A percentile compares a stretch with the other conserved stretches of the same genome.
Evolutionary conservation across 2,113 vertebrate species (phyloP).

Genomic region (Ailuropoda melanoleuca): DNA sequence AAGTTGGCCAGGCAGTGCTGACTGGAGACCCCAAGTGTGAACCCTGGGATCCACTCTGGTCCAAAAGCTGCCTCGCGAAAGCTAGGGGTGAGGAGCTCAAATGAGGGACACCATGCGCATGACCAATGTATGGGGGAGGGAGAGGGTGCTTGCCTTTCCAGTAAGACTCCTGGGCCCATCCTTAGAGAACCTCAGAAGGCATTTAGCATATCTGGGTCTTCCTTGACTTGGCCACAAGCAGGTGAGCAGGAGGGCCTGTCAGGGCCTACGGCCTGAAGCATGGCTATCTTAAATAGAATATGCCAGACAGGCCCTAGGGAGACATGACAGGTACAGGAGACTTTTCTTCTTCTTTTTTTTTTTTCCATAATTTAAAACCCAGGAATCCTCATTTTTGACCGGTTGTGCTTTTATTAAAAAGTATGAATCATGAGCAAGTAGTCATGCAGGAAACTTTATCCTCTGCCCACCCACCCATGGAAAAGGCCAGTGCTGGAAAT

Average conservation of each 20-base stretch:
- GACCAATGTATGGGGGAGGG: neutral
- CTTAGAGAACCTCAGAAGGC: neutral
- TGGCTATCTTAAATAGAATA: neutral
- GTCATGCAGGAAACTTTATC: slow-evolving; percentile 57
- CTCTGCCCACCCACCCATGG: slow-evolving; percentile 1
- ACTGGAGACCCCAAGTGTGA: neutral
- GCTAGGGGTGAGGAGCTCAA: neutral
- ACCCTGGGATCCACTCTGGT: neutral
- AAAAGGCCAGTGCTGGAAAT: neutral
- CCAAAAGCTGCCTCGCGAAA: neutral
- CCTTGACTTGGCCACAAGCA: neutral
- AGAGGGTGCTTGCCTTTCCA: neutral
- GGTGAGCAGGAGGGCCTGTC: neutral
- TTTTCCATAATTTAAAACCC: slow-evolving; percentile 42
- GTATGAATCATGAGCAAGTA: slow-evolving; percentile 60
- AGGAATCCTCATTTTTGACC: slow-evolving; percentile 30
- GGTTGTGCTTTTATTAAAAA: slow-evolving; percentile 52
- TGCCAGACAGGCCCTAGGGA: neutral
- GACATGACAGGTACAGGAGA: neutral
- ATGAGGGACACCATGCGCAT: neutral
- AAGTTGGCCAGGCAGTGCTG: neutral
- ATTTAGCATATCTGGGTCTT: neutral
- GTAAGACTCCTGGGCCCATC: neutral
- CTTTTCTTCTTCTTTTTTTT: neutral
- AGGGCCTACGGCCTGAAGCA: neutral